phyloP scores from a whole-genome alignment of 2,113 vertebrate species.

The Notarius lentiginosus region DNA sequence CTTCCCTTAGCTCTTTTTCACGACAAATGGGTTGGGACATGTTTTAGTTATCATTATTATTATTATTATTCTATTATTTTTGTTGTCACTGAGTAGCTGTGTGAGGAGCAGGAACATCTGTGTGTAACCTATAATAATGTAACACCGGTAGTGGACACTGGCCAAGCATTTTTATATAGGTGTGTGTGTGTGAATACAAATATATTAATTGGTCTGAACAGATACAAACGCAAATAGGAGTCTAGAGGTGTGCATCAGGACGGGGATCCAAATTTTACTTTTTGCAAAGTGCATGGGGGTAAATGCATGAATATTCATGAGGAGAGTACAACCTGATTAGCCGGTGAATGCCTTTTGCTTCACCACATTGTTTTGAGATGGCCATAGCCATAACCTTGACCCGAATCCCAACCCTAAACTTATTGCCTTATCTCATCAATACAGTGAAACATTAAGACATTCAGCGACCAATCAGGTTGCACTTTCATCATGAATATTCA shows the following conservation, averaged over 20 bases:
- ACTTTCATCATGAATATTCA: too few relatives aligned
- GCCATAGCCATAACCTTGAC: too few relatives aligned
- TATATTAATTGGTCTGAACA: background rate
- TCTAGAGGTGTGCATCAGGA: background rate
- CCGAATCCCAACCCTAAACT: too few relatives aligned
- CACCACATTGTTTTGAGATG: too few relatives aligned
- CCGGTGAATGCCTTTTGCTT: too few relatives aligned
- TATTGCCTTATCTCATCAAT: too few relatives aligned
- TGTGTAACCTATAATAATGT: constrained; percentile 69
- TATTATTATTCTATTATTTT: constrained; percentile 21
- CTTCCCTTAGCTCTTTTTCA: background rate
- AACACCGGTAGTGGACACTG: constrained; percentile 65
- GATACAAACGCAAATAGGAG: background rate
- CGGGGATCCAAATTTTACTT: background rate
- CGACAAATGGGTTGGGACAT: constrained; percentile 62
- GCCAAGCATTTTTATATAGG: background rate
- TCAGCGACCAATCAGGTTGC: too few relatives aligned
- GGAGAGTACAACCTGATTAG: too few relatives aligned
- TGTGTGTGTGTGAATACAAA: background rate
- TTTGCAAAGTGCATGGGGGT: too few relatives aligned
- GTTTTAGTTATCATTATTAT: constrained; percentile 32
- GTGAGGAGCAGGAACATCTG: constrained; percentile 61
- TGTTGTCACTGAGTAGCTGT: constrained; percentile 61
- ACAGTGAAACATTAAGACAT: too few relatives aligned
- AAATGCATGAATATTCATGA: too few relatives aligned